Evolutionary conservation across 2,888 invertebrate genomes (phyloP).

Genomic region (Ryuthela nishihirai): DNA sequence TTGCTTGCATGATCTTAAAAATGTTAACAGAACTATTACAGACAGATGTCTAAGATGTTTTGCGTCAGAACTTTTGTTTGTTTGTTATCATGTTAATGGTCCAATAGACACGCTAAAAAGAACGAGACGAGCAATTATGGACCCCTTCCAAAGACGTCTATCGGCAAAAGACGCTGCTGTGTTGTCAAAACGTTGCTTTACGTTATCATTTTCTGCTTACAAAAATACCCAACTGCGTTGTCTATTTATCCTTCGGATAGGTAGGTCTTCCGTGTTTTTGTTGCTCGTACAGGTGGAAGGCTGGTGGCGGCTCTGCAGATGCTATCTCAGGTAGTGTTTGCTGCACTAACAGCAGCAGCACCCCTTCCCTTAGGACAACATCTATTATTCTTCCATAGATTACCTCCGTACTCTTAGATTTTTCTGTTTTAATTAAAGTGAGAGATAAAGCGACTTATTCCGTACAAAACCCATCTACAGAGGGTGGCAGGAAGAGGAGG

Average conservation of each 20-base stretch:
- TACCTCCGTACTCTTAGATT: constrained; percentile 37
- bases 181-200: too few species aligned
- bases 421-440: constrained; percentile 38
- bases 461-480: constrained; percentile 27
- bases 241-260: constrained; percentile 10
- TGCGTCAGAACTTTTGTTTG: too few species aligned
- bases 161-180: too few species aligned
- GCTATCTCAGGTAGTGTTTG: neutral
- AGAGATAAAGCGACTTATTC: constrained; percentile 35
- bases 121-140: too few species aligned
- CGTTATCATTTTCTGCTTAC: neutral
- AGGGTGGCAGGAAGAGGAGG: constrained; percentile 21
- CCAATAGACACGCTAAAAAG: too few species aligned
- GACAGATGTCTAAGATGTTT: too few species aligned
- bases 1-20: too few species aligned
- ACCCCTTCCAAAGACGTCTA: too few species aligned
- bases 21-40: too few species aligned
- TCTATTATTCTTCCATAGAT: constrained; percentile 39
- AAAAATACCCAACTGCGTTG: neutral
- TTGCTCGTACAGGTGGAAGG: neutral
- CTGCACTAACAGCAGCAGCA: too few species aligned
- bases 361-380: constrained; percentile 34
- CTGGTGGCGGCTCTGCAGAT: neutral
- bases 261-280: constrained; percentile 22
- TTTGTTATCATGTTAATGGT: too few species aligned